Conservation (phyloP, 2,888 invertebrate genomes). For the Torymus tubicola region DNA sequence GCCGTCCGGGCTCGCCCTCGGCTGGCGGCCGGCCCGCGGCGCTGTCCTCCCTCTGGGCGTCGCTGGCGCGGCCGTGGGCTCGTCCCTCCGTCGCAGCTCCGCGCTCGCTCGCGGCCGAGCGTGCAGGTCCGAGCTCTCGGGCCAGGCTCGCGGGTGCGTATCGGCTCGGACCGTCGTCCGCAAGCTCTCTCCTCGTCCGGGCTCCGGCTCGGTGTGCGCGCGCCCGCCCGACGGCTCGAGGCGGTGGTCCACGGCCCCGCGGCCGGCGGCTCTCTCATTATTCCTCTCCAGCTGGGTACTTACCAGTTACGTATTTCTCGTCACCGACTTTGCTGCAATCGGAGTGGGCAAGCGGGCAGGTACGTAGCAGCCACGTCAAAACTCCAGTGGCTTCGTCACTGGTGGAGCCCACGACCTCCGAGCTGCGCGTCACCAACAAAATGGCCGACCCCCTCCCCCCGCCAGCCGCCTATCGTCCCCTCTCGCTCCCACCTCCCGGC, state of each 20-base stretch:
- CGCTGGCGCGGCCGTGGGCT: too few species aligned
- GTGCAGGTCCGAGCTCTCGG: too few species aligned
- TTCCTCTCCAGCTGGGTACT: constrained; percentile 80
- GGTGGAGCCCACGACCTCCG: constrained; percentile 77
- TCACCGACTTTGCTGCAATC: constrained; percentile 94
- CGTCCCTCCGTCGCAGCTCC: too few species aligned
- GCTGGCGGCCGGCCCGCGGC: too few species aligned
- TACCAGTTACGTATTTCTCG: constrained; percentile 97
- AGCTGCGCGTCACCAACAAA: constrained; percentile 61
- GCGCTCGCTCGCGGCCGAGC: too few species aligned
- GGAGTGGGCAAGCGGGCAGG: constrained; percentile 94
- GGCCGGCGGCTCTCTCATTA: constrained; percentile 20
- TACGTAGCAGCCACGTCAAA: constrained; percentile 96
- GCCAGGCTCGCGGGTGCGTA: too few species aligned
- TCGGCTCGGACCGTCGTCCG: constrained; percentile 19
- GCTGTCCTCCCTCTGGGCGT: too few species aligned
- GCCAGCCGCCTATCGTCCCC: constrained; percentile 25
- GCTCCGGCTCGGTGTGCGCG: constrained; percentile 11
- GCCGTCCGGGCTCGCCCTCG: too few species aligned
- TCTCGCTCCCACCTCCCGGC: constrained; percentile 41
- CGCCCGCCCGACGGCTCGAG: not conserved
- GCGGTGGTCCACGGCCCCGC: constrained; percentile 4
- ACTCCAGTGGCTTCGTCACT: constrained; percentile 91
- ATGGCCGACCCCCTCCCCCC: constrained; percentile 56
- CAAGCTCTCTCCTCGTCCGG: constrained; percentile 13